Percentiles rank a stretch among this genome's conserved stretches.
Evolutionary conservation across 2,888 invertebrate species (phyloP).

Genomic region (Tethea ocularis): DNA sequence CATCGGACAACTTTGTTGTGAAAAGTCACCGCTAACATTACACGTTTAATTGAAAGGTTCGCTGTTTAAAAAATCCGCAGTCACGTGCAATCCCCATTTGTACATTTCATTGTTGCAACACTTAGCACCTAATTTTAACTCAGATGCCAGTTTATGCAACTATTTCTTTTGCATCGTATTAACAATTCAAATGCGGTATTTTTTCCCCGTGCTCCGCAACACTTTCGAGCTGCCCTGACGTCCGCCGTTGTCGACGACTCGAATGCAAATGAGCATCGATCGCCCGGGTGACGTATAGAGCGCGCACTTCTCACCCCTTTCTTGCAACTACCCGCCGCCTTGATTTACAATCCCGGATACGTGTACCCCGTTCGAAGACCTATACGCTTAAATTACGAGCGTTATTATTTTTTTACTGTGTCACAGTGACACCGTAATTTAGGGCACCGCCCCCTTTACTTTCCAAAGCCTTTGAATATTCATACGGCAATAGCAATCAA

Average conservation of each 20-base stretch:
- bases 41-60: slow-evolving; percentile 7
- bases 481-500: slow-evolving; percentile 82
- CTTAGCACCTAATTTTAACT: slow-evolving; percentile 71
- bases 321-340: slow-evolving; percentile 79
- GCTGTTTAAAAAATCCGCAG: slow-evolving; percentile 15
- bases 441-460: slow-evolving; percentile 78
- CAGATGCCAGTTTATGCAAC: slow-evolving; percentile 71
- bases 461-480: slow-evolving; percentile 81
- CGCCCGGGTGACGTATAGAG: slow-evolving; percentile 74
- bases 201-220: slow-evolving; percentile 71
- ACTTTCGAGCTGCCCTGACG: slow-evolving; percentile 79
- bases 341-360: slow-evolving; percentile 80
- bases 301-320: slow-evolving; percentile 80
- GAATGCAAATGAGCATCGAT: slow-evolving; percentile 82
- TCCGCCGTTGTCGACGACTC: slow-evolving; percentile 70
- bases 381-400: slow-evolving; percentile 70
- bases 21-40: slow-evolving; percentile 30
- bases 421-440: slow-evolving; percentile 82
- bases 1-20: slow-evolving; percentile 18
- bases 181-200: slow-evolving; percentile 79
- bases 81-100: slow-evolving; percentile 35
- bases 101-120: slow-evolving; percentile 60
- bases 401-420: slow-evolving; percentile 70
- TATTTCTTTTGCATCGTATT: slow-evolving; percentile 76
- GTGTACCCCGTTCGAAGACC: slow-evolving; percentile 70